A percentile compares a stretch with the other conserved stretches of the same genome.
These are phyloP conservation scores for Nymphalis io DNA, from an alignment of 1,140 invertebrate genomes.

Conservation along the genomic window DNA sequence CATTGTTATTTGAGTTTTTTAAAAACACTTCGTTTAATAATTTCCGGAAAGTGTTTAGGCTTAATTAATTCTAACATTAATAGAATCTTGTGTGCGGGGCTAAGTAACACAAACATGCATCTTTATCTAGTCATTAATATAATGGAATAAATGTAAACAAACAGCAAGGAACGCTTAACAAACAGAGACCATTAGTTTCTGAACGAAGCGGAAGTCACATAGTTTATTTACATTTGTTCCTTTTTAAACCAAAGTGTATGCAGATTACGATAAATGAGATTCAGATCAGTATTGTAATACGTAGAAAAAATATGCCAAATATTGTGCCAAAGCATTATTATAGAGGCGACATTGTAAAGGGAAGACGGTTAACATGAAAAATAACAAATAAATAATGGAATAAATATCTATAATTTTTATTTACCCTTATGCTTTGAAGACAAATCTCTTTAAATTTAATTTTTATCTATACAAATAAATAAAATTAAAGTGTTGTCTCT, in stretches of 20 bases:
- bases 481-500: too few species aligned
- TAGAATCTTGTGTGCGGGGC: conserved; percentile 19
- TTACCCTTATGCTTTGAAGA: conserved; percentile 21
- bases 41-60: neutral
- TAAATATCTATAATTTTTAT: conserved; percentile 43
- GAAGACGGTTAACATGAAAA: conserved; percentile 57
- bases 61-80: conserved; percentile 11
- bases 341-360: conserved; percentile 44
- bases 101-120: conserved; percentile 11
- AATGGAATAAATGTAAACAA: conserved; percentile 25
- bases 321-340: conserved; percentile 68
- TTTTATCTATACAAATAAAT: too few species aligned
- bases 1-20: neutral
- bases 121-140: conserved; percentile 30
- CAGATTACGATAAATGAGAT: conserved; percentile 35
- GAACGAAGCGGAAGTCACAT: neutral
- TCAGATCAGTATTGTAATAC: conserved; percentile 47
- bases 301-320: conserved; percentile 61
- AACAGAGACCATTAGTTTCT: neutral
- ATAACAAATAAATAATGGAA: conserved; percentile 73
- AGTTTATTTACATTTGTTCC: conserved; percentile 39
- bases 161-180: neutral
- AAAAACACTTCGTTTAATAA: neutral
- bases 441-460: neutral
- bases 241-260: conserved; percentile 28